These are phyloP conservation scores for Dyspetes luteomarginatus DNA, from an alignment of 2,888 invertebrate species.

Conservation along the genomic window DNA sequence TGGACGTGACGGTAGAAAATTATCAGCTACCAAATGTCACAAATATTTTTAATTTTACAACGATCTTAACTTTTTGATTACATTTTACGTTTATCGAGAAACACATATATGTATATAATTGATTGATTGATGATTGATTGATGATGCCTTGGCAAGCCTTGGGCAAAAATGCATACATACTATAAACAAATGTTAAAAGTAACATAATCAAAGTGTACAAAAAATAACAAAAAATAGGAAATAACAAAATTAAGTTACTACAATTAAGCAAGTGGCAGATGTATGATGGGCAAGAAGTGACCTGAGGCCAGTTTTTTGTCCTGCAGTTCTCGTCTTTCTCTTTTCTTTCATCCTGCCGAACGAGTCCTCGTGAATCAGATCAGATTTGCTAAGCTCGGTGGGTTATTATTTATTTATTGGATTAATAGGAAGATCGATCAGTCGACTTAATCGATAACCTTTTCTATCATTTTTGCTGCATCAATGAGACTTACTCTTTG, in stretches of 20 bases:
- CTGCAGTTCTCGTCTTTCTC: neutral
- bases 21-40: neutral
- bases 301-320: neutral
- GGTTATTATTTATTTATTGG: neutral
- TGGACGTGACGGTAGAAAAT: neutral
- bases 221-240: no score
- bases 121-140: no score
- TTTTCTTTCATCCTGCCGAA: neutral
- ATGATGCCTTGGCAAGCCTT: no score
- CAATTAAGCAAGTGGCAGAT: neutral
- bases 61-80: neutral
- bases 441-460: conserved; percentile 18
- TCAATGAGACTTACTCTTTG: neutral
- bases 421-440: neutral
- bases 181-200: no score
- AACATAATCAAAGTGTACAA: no score
- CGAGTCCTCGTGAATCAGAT: neutral
- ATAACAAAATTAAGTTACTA: no score
- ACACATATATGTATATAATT: no score
- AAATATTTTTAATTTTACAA: neutral
- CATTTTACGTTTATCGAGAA: neutral
- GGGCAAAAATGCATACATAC: no score
- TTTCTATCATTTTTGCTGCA: neutral
- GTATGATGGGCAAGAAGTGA: neutral
- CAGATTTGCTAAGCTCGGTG: neutral